Evolutionary conservation across 2,888 invertebrate genomes (phyloP).

Genomic region (Leistus spinibarbis): DNA sequence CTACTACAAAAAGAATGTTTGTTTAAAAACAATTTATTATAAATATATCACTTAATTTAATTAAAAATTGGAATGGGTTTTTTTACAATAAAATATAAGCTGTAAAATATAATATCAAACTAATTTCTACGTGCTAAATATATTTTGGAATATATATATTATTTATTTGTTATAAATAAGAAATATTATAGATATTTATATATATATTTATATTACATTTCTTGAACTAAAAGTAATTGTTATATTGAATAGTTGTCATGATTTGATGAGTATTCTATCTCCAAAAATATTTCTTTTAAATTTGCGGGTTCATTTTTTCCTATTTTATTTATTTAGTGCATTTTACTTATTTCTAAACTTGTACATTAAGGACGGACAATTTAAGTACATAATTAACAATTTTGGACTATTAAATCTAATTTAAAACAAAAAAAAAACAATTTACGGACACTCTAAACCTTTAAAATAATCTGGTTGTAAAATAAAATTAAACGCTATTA

Average conservation of each 20-base stretch:
- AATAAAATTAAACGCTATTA: too few relatives aligned
- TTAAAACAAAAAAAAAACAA: not conserved
- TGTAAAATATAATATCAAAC: conserved; percentile 9
- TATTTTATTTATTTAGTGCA: not conserved
- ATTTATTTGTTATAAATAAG: not conserved
- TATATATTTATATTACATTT: not conserved
- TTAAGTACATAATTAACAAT: conserved; percentile 31
- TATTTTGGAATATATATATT: not conserved
- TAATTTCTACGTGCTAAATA: conserved; percentile 9
- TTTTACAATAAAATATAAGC: conserved; percentile 40
- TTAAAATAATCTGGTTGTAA: too few relatives aligned
- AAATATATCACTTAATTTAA: conserved; percentile 34
- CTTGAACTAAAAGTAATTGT: not conserved
- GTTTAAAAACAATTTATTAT: conserved; percentile 13
- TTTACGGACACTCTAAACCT: too few relatives aligned
- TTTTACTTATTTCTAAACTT: conserved; percentile 25
- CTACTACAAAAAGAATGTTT: conserved; percentile 32
- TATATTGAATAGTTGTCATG: not conserved
- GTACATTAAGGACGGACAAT: conserved; percentile 36
- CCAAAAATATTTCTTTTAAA: not conserved
- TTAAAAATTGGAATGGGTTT: conserved; percentile 27
- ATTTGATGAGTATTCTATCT: not conserved
- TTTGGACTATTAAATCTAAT: not conserved
- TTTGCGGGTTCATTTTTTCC: not conserved
- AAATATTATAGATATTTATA: not conserved